phyloP scores from a whole-genome alignment of 1,140 invertebrate genomes.

The Bathynomus jamesi region DNA sequence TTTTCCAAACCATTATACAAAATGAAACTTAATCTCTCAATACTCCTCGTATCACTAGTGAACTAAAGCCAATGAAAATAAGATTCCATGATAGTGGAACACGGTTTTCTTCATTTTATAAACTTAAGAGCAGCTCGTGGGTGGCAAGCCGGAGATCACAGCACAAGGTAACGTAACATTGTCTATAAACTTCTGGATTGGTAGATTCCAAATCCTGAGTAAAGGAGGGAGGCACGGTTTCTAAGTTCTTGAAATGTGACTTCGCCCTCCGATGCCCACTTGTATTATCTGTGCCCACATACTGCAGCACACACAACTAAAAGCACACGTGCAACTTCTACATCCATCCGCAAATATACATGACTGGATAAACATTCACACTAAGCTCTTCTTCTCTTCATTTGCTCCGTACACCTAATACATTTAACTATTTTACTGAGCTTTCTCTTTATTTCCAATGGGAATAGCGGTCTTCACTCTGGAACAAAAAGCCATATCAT shows the following conservation, averaged over 20 bases:
- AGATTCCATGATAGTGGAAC: background rate
- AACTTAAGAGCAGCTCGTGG: too few relatives aligned
- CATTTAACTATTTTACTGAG: conserved; percentile 57
- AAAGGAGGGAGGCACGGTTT: background rate
- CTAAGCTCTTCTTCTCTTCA: background rate
- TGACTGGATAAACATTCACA: too few relatives aligned
- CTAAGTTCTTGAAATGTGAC: background rate
- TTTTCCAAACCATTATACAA: too few relatives aligned
- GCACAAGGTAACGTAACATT: background rate
- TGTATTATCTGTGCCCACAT: background rate
- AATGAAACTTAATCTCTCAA: background rate
- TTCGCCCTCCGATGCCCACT: background rate
- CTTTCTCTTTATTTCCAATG: conserved; percentile 74
- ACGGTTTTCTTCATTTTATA: background rate
- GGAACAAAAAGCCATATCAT: conserved; percentile 44
- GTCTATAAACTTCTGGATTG: background rate
- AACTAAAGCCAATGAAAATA: background rate
- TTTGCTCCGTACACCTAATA: background rate
- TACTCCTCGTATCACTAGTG: too few relatives aligned
- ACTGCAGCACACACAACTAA: background rate
- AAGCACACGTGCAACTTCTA: background rate
- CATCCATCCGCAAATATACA: background rate
- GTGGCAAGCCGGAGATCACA: background rate
- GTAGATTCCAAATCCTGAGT: background rate
- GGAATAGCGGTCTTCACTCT: conserved; percentile 85